A percentile compares a stretch with the other conserved stretches of the same genome.
phyloP scores from a whole-genome alignment of 92 coral and sea anemone species.

The Parazoanthus swiftii region DNA sequence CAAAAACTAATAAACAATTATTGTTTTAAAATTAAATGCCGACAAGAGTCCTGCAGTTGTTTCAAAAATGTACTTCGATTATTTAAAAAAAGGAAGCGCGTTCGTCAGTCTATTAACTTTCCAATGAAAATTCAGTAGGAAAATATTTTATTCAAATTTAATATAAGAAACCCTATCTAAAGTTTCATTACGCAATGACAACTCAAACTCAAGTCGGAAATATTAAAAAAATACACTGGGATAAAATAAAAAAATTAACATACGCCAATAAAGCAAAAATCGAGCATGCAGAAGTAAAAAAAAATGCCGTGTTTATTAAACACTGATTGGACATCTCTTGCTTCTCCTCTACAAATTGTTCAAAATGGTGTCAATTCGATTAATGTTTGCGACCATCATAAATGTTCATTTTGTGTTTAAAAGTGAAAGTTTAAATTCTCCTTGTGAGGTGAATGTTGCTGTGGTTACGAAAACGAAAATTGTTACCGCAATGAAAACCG shows the following conservation, averaged over 20 bases:
- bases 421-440: background rate
- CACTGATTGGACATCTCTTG: background rate
- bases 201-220: background rate
- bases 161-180: background rate
- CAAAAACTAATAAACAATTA: background rate
- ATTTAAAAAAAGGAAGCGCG: background rate
- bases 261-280: background rate
- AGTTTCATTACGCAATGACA: background rate
- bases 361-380: background rate
- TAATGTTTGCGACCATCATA: background rate
- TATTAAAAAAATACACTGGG: background rate
- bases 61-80: slow-evolving; percentile 3
- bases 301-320: background rate
- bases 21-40: background rate
- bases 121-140: slow-evolving; percentile 13
- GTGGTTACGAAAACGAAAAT: background rate
- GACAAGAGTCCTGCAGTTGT: background rate
- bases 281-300: no score
- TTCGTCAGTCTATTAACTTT: background rate
- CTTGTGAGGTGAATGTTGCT: background rate
- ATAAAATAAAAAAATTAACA: background rate
- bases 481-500: background rate
- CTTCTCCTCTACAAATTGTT: no score
- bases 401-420: background rate
- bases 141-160: slow-evolving; percentile 1